Evolutionary conservation across 2,888 invertebrate species (phyloP).

Genomic region (Trichogramma evanescens): DNA sequence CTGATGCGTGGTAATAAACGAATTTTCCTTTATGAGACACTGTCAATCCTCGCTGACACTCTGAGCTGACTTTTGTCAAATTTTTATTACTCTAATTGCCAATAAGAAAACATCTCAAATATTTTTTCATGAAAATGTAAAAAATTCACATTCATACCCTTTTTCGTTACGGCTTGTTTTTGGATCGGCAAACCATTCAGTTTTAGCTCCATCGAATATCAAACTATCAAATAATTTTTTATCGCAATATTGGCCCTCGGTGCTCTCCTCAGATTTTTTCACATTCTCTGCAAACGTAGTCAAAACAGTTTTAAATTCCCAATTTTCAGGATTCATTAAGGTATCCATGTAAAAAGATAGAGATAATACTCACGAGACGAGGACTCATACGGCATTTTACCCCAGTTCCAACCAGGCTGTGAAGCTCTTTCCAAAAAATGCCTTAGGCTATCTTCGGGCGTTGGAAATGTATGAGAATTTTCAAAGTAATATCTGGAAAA

Average conservation of each 20-base stretch:
- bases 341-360: neutral
- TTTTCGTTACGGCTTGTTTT: conserved; percentile 68
- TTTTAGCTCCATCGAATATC: conserved; percentile 82
- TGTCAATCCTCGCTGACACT: conserved; percentile 23
- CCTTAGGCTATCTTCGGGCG: conserved; percentile 68
- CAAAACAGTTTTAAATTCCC: neutral
- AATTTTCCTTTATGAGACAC: conserved; percentile 11
- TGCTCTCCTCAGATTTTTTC: conserved; percentile 17
- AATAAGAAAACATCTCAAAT: conserved; percentile 13
- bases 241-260: conserved; percentile 62
- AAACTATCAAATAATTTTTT: conserved; percentile 76
- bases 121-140: conserved; percentile 2
- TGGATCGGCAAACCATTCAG: conserved; percentile 78
- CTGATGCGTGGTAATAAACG: conserved; percentile 1
- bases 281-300: conserved; percentile 7
- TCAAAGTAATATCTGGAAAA: conserved; percentile 66
- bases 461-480: conserved; percentile 61
- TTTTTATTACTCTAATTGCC: neutral
- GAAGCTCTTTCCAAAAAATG: conserved; percentile 75
- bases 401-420: conserved; percentile 79
- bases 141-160: conserved; percentile 51
- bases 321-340: neutral
- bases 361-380: conserved; percentile 15
- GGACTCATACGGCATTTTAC: conserved; percentile 27
- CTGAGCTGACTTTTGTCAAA: conserved; percentile 16